phyloP scores from a whole-genome alignment of 2,113 vertebrate genomes.

The Prionailurus viverrinus region DNA sequence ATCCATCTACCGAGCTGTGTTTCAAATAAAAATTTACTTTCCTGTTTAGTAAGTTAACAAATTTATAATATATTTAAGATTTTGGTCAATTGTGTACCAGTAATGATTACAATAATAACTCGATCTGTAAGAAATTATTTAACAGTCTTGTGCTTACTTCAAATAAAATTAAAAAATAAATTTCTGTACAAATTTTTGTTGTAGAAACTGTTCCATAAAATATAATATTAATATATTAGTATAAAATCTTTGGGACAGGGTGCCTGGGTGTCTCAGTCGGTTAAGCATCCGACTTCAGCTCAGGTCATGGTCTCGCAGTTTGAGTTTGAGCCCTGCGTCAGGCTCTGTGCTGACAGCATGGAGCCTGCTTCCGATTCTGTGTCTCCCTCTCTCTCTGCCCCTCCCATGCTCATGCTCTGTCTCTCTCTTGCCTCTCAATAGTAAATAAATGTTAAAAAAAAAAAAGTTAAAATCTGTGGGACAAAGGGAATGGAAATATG shows the following conservation, averaged over 20 bases:
- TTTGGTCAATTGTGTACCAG: neutral
- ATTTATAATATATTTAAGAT: neutral
- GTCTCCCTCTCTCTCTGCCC: no score
- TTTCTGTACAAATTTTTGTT: neutral
- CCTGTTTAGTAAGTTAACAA: neutral
- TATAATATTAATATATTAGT: neutral
- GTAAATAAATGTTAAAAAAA: no score
- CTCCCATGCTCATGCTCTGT: no score
- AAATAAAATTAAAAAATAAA: neutral
- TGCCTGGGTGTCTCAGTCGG: no score
- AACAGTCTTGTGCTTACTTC: neutral
- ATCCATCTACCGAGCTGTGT: neutral
- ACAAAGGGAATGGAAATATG: neutral
- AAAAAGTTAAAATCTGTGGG: neutral
- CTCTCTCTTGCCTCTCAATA: no score
- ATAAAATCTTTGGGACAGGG: neutral
- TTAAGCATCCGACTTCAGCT: no score
- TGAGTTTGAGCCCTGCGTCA: no score
- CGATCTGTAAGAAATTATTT: neutral
- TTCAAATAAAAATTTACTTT: neutral
- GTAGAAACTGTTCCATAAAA: neutral
- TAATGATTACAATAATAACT: neutral
- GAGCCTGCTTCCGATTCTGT: no score
- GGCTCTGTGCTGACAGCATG: no score
- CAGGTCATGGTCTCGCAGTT: no score